Conservation (phyloP, 2,888 invertebrate genomes). For the Barypeithes pellucidus region DNA sequence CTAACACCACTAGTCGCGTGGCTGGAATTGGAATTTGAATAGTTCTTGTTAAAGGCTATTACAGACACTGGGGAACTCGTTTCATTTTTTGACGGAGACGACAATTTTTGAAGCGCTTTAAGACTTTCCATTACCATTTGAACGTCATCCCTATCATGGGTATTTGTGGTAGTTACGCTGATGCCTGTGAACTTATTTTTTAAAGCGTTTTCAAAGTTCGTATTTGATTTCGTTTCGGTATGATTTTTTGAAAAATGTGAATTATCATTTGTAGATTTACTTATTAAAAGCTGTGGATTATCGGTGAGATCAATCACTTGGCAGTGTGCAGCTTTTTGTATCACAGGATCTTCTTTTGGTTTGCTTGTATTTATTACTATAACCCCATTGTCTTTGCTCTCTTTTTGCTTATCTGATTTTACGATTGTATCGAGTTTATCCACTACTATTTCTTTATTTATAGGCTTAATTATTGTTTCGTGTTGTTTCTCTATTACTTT, state of each 20-base stretch:
- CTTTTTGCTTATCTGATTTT: conserved; percentile 17
- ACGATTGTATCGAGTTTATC: conserved; percentile 20
- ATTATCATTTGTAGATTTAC: not conserved
- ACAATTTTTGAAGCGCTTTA: conserved; percentile 70
- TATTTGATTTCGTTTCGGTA: conserved; percentile 17
- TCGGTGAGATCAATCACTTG: conserved; percentile 66
- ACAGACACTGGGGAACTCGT: conserved; percentile 67
- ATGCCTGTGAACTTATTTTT: conserved; percentile 53
- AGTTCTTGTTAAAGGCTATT: conserved; percentile 67
- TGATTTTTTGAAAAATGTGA: conserved; percentile 16
- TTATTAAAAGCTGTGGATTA: conserved; percentile 1
- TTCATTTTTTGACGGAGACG: conserved; percentile 65
- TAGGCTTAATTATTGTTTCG: conserved; percentile 7
- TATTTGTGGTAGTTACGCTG: conserved; percentile 52
- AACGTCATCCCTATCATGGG: conserved; percentile 67
- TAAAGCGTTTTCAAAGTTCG: conserved; percentile 24
- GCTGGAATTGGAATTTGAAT: conserved; percentile 58
- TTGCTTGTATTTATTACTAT: conserved; percentile 42
- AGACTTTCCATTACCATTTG: conserved; percentile 72
- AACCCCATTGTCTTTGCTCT: conserved; percentile 45
- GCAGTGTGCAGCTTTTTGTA: conserved; percentile 61
- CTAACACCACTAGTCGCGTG: conserved; percentile 17
- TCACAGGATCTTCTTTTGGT: conserved; percentile 55
- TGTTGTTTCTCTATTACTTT: conserved; percentile 18
- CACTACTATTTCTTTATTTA: not conserved